phyloP scores from a whole-genome alignment of 2,797 vertebrate genomes.

The Siniperca scherzeri region DNA sequence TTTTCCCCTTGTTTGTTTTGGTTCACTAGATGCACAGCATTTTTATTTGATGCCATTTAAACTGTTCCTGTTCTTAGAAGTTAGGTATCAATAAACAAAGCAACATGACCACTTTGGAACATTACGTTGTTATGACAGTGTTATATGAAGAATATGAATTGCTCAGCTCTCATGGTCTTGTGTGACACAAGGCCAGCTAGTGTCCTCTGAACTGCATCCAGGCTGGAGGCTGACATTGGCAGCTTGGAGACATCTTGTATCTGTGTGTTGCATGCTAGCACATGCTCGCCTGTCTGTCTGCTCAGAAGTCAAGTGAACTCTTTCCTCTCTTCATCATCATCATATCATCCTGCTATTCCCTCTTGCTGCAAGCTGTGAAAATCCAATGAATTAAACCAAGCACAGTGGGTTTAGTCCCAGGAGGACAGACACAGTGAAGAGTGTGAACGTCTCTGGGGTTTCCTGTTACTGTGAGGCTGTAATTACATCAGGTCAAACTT shows the following conservation, averaged over 20 bases:
- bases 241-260: slow-evolving; percentile 41
- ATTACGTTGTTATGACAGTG: background rate
- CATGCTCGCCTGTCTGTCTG: slow-evolving; percentile 31
- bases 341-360: slow-evolving; percentile 34
- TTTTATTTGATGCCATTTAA: background rate
- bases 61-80: background rate
- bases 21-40: background rate
- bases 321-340: slow-evolving; percentile 25
- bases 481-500: slow-evolving; percentile 54
- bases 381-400: slow-evolving; percentile 51
- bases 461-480: slow-evolving; percentile 18
- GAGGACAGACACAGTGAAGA: slow-evolving; percentile 23
- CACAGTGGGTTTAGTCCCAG: slow-evolving; percentile 19
- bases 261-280: slow-evolving; percentile 23
- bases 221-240: slow-evolving; percentile 13
- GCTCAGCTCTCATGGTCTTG: background rate
- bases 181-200: slow-evolving; percentile 34
- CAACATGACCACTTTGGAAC: background rate
- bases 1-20: background rate
- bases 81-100: slow-evolving; percentile 12
- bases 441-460: slow-evolving; percentile 28
- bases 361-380: slow-evolving; percentile 47
- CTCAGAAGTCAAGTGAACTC: slow-evolving; percentile 27
- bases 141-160: background rate
- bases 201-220: slow-evolving; percentile 12